phyloP scores from a whole-genome alignment of 2,888 invertebrate genomes.

The Pyrgus malvae region DNA sequence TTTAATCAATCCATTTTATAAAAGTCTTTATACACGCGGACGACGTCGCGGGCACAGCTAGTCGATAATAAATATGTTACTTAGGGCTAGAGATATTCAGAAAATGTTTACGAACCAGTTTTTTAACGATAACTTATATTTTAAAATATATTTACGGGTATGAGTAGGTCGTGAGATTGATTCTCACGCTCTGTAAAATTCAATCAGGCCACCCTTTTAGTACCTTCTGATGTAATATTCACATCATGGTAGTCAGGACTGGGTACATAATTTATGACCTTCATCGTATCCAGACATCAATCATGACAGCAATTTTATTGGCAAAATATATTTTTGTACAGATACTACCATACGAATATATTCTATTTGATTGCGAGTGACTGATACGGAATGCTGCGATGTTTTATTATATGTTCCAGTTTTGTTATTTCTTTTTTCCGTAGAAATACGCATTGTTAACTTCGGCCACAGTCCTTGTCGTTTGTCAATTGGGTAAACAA shows the following conservation, averaged over 20 bases:
- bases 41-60: too few species aligned
- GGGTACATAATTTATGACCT: slow-evolving; percentile 10
- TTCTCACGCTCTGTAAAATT: slow-evolving; percentile 11
- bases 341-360: not conserved
- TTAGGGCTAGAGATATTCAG: too few species aligned
- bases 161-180: not conserved
- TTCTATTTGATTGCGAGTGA: not conserved
- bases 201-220: not conserved
- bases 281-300: slow-evolving; percentile 2
- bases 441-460: too few species aligned
- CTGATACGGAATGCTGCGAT: not conserved
- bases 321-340: not conserved
- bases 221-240: slow-evolving; percentile 9
- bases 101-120: too few species aligned
- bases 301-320: slow-evolving; percentile 4
- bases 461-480: too few species aligned
- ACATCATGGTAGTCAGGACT: not conserved
- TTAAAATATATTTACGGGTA: not conserved
- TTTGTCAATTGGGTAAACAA: too few species aligned
- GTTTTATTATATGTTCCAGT: not conserved
- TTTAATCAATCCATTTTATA: too few species aligned
- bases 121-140: too few species aligned
- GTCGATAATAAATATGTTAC: too few species aligned
- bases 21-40: too few species aligned
- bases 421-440: too few species aligned